A percentile compares a stretch with the other conserved stretches of the same genome.
phyloP scores from a whole-genome alignment of 1,140 invertebrate species.

The Mizuhopecten yessoensis region DNA sequence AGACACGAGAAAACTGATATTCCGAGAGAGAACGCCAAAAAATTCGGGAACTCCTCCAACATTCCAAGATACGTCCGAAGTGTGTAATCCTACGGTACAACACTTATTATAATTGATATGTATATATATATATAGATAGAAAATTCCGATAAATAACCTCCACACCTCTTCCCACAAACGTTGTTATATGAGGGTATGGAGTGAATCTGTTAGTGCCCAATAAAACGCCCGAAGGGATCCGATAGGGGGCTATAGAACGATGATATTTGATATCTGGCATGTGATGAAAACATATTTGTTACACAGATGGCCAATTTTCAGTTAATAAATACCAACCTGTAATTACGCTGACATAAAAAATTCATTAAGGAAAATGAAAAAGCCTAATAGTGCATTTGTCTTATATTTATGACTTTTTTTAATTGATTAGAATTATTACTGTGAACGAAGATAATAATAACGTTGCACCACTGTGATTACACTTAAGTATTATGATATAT shows the following conservation, averaged over 20 bases:
- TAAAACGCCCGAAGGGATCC: too few species aligned
- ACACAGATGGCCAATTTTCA: conserved; percentile 16
- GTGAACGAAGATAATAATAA: neutral
- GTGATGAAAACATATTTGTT: neutral
- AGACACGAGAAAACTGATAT: too few species aligned
- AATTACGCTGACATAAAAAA: neutral
- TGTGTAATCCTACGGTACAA: too few species aligned
- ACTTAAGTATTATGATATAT: neutral
- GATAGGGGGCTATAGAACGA: neutral
- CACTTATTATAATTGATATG: too few species aligned
- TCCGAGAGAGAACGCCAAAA: too few species aligned
- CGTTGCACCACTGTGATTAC: neutral
- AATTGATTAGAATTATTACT: neutral
- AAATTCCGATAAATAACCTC: too few species aligned
- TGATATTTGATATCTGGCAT: neutral
- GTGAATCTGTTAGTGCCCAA: too few species aligned
- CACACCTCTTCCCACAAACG: too few species aligned
- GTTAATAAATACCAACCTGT: conserved; percentile 4
- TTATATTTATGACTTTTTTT: neutral
- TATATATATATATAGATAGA: too few species aligned
- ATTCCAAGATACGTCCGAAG: too few species aligned
- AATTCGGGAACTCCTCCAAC: too few species aligned
- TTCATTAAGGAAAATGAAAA: neutral
- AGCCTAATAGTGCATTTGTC: neutral
- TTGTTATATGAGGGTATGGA: too few species aligned